Base-by-base conservation (phyloP, 1,140 invertebrate species). In the Varroa destructor region DNA sequence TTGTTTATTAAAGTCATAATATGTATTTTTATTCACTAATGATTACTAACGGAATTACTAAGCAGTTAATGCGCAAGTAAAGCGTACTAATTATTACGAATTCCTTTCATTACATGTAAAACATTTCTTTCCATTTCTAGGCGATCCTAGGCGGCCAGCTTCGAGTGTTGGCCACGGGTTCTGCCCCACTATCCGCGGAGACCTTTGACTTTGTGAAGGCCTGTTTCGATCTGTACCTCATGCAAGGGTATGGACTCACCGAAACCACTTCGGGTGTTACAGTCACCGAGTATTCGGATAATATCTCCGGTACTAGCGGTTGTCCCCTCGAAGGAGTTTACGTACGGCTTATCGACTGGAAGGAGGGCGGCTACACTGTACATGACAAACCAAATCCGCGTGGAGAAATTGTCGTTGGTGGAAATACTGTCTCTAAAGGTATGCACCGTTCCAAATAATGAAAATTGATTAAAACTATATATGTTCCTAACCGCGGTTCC, bases 181-280 rank as follows among this genome's bases (percentile, higher is more conserved):
- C 95, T 73, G 96, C 96, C 46, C 94, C 95, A 25, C 82, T 99
- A 0, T 90, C 90, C n/a, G 86, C 90, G 1, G 92, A 97, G 77
- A 97, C 94, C 6, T 94, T 98, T 78, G 86, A 89, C 76, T 95
- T 97, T 79, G 90, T 97, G 75, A 89, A 93, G 78, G 86, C 90
- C 73, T 96, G 93, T 78, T 84, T 99, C 40, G 96, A 93, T 78
- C 87, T 89, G 56, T 87, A 87, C 64, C 86, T 98, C 43, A 85
- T 91, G 64, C 92, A 96, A 79, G 96, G 95, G 8, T 76, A 99
- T 82, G 96, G 95, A 6, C 85, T 98, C 51, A 99, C 96, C 0
- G 95, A 99, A 84, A 97, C 93, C 8, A 89, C 89, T 1, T 75
- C 75, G 10, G 74, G 75, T 55, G 75, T 72, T 42, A 75, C 76